These are phyloP conservation scores for Bubo bubo DNA, from an alignment of 2,113 vertebrate genomes.

Conservation along the genomic window DNA sequence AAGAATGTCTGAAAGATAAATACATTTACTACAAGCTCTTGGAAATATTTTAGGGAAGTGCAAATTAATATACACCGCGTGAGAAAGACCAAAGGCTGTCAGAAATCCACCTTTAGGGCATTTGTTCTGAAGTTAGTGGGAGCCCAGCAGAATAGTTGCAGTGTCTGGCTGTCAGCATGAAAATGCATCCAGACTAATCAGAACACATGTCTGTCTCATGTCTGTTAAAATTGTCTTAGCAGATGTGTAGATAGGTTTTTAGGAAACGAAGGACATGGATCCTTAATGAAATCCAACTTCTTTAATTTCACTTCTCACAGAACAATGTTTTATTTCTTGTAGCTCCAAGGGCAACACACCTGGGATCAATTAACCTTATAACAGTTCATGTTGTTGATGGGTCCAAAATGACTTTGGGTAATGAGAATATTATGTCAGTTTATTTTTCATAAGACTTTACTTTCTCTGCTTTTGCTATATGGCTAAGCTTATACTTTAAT, in stretches of 20 bases:
- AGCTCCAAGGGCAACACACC: constrained; percentile 59
- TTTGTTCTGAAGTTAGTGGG: background rate
- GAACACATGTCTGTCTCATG: background rate
- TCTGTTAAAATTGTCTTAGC: background rate
- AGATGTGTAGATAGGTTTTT: background rate
- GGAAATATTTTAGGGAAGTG: background rate
- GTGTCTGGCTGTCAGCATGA: background rate
- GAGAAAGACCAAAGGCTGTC: background rate
- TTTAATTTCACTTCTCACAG: background rate
- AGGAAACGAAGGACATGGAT: background rate
- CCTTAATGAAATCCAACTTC: background rate
- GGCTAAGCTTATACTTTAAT: background rate
- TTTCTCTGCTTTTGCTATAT: constrained; percentile 22
- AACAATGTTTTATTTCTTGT: constrained; percentile 56
- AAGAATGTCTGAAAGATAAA: background rate
- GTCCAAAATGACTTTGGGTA: constrained; percentile 59
- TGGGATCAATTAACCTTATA: constrained; percentile 65
- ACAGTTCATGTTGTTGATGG: constrained; percentile 65
- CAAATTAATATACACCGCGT: background rate
- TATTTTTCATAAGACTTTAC: constrained; percentile 9
- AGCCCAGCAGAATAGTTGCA: background rate
- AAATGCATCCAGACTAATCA: background rate
- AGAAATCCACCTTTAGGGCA: background rate
- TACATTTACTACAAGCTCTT: background rate
- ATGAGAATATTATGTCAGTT: constrained; percentile 16